A percentile compares a stretch with the other conserved stretches of the same genome.
Conservation (phyloP, 92 coral and sea anemone genomes). For the Phenganax marumi region DNA sequence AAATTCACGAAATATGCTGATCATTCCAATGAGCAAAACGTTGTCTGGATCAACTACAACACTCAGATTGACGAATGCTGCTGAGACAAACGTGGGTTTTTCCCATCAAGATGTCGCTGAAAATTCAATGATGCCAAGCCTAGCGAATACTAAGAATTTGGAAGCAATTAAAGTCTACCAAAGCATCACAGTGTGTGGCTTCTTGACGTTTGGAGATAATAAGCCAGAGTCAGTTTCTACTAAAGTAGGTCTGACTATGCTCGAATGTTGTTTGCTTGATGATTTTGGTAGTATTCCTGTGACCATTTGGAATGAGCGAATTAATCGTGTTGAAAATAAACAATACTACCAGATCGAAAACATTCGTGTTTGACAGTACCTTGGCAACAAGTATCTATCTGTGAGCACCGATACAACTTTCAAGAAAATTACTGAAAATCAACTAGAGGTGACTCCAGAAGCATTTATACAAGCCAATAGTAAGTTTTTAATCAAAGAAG, state of each 20-base stretch:
- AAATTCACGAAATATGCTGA: conserved; percentile 43
- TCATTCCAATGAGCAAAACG: conserved; percentile 37
- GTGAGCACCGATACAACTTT: neutral
- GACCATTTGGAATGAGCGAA: neutral
- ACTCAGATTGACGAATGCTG: conserved; percentile 45
- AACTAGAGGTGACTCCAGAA: neutral
- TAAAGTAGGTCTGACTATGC: conserved; percentile 34
- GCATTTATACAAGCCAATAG: neutral
- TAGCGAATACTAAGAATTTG: conserved; percentile 23
- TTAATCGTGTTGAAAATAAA: neutral
- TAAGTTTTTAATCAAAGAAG: neutral
- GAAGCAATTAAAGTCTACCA: conserved; percentile 40
- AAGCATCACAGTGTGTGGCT: conserved; percentile 18
- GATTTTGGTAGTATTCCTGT: neutral
- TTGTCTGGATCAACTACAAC: conserved; percentile 41
- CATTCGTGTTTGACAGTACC: neutral
- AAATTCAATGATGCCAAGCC: conserved; percentile 11
- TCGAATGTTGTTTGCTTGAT: conserved; percentile 9
- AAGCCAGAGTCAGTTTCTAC: conserved; percentile 26
- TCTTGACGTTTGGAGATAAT: conserved; percentile 46
- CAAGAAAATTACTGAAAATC: neutral
- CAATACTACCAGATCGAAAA: neutral
- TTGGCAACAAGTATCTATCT: neutral
- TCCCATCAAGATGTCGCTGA: conserved; percentile 14
- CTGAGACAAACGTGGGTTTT: conserved; percentile 48